Base-by-base conservation (phyloP, 2,888 invertebrate species). In the Drosophila rubida region DNA sequence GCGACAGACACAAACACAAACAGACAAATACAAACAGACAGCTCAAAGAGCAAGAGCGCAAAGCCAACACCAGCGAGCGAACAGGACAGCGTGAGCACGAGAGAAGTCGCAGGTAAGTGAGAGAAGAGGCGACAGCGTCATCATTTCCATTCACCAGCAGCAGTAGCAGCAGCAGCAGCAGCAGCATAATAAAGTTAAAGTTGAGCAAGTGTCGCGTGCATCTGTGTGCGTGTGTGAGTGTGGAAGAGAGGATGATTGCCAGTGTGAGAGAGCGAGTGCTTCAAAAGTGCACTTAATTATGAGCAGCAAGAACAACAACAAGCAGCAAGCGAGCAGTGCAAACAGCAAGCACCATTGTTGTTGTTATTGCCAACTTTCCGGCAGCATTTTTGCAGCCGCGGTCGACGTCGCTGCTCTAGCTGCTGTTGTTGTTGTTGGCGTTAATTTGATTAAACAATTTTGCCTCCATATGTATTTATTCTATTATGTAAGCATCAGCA, bases 241-340 rank as follows among this genome's bases (percentile, higher is more conserved):
- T 4, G 30, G 4, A 27, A 9, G 32, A 4, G n/a, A n/a, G 32
- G 32, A 0, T n/a, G 32, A 4, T 4, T 11, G 32, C 11, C 4
- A 1, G n/a, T 32, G 30, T 3, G 32, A n/a, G 32, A 32, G 32
- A 32, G 32, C 19, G 53, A 32, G 44, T 42, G 46, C 6, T 32
- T 9, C 4, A 53, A 65, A 76, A 80, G 62, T 71, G 77, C 77
- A 71, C 59, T 71, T 66, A 80, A 71, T 76, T 66, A 65, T 53
- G 59, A 37, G 14, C 32, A 61, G 32, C 64, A 54, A 6, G 41
- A 55, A 42, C 44, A 67, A 30, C 39, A 49, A 30, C 25, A 19
- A 19, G 23, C 30, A 32, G 4, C 4, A n/a, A n/a, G n/a, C 19
- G 3, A 41, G 16, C 25, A 30, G 37, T 13, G 19, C 13, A 32